phyloP scores from a whole-genome alignment of 1,140 invertebrate genomes.

The Drosophila equinoxialis region DNA sequence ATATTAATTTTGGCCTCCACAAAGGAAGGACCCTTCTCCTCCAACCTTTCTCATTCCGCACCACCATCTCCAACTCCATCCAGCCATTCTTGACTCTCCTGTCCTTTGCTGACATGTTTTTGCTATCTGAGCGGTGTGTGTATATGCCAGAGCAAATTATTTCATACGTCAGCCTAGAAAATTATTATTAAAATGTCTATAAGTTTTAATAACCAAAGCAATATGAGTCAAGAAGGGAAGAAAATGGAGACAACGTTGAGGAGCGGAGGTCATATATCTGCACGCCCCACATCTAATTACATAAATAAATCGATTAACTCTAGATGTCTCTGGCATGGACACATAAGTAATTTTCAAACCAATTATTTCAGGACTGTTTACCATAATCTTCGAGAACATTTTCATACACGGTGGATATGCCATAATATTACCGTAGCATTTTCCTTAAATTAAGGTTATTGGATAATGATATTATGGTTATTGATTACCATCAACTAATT shows the following conservation, averaged over 20 bases:
- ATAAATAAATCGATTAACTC: constrained; percentile 72
- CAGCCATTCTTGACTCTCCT: constrained; percentile 1
- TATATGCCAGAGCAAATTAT: constrained; percentile 70
- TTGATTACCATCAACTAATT: not conserved
- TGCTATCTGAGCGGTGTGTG: constrained; percentile 9
- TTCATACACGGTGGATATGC: not conserved
- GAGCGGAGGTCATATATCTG: not conserved
- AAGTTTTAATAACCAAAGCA: constrained; percentile 58
- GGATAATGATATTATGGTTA: not conserved
- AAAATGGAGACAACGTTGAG: not conserved
- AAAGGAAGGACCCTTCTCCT: not conserved
- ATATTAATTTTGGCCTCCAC: constrained; percentile 64
- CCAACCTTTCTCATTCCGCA: not conserved
- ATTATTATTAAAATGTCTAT: constrained; percentile 76
- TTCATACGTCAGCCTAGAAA: constrained; percentile 71
- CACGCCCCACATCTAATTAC: constrained; percentile 48
- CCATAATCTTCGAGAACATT: constrained; percentile 1
- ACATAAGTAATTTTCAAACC: constrained; percentile 56
- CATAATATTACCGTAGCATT: constrained; percentile 7
- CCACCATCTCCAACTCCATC: not conserved
- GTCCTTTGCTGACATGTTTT: constrained; percentile 2
- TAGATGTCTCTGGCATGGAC: constrained; percentile 30
- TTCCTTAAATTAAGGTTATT: constrained; percentile 2
- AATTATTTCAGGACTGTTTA: constrained; percentile 62
- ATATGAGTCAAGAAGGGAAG: not conserved